phyloP scores from a whole-genome alignment of 2,797 vertebrate genomes.

The Morus bassanus region DNA sequence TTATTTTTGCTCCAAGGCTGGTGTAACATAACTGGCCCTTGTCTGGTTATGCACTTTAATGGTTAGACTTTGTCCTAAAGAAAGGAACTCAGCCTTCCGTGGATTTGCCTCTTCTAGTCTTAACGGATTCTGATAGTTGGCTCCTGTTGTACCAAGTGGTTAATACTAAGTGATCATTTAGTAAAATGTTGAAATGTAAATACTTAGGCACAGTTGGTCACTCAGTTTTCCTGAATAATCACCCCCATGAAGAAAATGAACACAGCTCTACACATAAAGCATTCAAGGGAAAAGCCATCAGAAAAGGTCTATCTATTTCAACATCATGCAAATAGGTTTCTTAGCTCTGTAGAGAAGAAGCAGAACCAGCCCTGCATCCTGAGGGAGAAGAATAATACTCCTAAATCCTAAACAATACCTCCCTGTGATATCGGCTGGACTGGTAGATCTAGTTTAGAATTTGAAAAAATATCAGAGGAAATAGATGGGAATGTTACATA shows the following conservation, averaged over 20 bases:
- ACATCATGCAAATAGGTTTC: constrained; percentile 12
- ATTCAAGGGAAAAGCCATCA: constrained; percentile 6
- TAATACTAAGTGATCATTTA: constrained; percentile 5
- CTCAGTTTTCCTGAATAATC: constrained; percentile 12
- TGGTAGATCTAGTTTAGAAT: not conserved
- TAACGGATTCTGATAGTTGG: not conserved
- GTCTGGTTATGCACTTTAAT: not conserved
- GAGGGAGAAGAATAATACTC: not conserved
- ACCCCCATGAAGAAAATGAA: not conserved
- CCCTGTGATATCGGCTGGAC: not conserved
- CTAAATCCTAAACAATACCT: not conserved
- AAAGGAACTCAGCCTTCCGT: not conserved
- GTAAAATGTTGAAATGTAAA: constrained; percentile 53
- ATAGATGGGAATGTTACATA: not conserved
- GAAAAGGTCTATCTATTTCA: constrained; percentile 15
- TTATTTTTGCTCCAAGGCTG: not conserved
- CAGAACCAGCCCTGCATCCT: not conserved
- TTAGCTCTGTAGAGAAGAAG: constrained; percentile 19
- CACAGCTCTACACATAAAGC: not conserved
- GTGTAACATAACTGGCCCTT: not conserved
- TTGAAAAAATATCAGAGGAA: not conserved
- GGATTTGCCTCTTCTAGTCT: not conserved
- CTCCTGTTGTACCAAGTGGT: not conserved
- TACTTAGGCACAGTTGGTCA: not conserved
- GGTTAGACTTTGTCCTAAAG: not conserved